Percentiles rank a stretch among this genome's conserved stretches.
Conservation (phyloP, 2,797 vertebrate genomes). For the Coregonus ussuriensis region DNA sequence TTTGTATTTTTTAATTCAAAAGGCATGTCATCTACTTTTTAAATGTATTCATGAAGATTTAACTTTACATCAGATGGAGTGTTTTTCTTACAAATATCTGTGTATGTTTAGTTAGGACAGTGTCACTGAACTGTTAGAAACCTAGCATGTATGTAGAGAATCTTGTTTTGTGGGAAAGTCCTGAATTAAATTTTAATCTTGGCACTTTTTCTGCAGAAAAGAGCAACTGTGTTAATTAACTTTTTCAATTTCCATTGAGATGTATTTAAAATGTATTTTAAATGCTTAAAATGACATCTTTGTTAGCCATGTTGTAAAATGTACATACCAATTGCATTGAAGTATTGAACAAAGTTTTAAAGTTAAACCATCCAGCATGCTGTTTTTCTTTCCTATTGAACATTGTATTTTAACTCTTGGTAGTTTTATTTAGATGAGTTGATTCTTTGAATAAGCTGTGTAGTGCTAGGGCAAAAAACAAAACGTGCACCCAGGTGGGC, state of each 20-base stretch:
- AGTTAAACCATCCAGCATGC: slow-evolving; percentile 53
- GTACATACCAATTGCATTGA: slow-evolving; percentile 76
- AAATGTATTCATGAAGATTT: slow-evolving; percentile 99
- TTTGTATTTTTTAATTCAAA: slow-evolving; percentile 98
- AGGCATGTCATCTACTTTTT: slow-evolving; percentile 97
- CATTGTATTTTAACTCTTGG: not conserved
- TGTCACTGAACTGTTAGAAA: slow-evolving; percentile 92
- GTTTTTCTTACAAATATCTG: slow-evolving; percentile 91
- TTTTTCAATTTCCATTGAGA: slow-evolving; percentile 63
- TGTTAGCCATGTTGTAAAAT: slow-evolving; percentile 85
- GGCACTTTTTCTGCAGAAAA: slow-evolving; percentile 90
- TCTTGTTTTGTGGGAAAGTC: slow-evolving; percentile 91
- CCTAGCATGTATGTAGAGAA: slow-evolving; percentile 90
- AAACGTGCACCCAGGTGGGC: too few relatives aligned
- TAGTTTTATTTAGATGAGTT: too few relatives aligned
- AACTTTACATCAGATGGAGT: slow-evolving; percentile 95
- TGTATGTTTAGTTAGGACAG: slow-evolving; percentile 89
- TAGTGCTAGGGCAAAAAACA: too few relatives aligned
- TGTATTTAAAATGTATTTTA: slow-evolving; percentile 95
- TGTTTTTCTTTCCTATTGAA: not conserved
- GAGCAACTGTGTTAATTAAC: slow-evolving; percentile 80
- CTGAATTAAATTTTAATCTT: slow-evolving; percentile 88
- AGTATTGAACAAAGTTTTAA: slow-evolving; percentile 79
- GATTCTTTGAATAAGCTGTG: too few relatives aligned
- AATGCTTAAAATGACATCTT: too few relatives aligned